Evolutionary conservation across 2,797 vertebrate species (phyloP), one percentile per base, ranked within the genome.

Genomic region (Sus cebifrons): DNA sequence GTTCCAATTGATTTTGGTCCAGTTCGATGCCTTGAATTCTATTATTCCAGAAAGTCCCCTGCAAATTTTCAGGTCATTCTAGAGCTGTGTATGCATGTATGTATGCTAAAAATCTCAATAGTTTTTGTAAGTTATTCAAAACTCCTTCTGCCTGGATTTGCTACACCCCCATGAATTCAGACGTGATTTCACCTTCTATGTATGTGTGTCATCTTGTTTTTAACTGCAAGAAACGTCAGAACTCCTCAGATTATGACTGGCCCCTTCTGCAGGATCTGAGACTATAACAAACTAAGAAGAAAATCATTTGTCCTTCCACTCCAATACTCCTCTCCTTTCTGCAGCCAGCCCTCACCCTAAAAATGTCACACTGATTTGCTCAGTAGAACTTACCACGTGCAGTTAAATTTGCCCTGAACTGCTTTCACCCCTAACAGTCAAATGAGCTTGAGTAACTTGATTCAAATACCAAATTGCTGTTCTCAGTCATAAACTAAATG

Each of bases 401-500:
- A 56, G 44, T 75, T 73, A 58, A 74, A 86, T 89, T 92, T 84
- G 56, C 20, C 89, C 40, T 85, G 29, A 71, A 89, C 44, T 44
- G 17, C n/a, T 79, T 96, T 93, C 1, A 1, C 27, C 79, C 10
- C 49, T 32, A 92, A 54, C 13, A 67, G 70, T 71, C 20, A 87
- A 89, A 86, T 82, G 20, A 3, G 20, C 44, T 68, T 44, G 49
- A 93, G 6, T 7, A 82, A 91, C 64, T 89, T 54, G 58, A 77
- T 49, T 96, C 86, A 89, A 94, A 94, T 83, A 52, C 52, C n/a
- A 91, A 89, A 91, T 44, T 62, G 84, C 8, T 71, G 40, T 60
- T 91, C 86, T 84, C 20, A 18, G 32, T 90, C 12, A 4, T 70
- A 89, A 91, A 91, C 27, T 83, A 89, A 93, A 89, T 75, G 64